Evolutionary conservation across 2,888 invertebrate species (phyloP).

Genomic region (Geotrupes spiniger): DNA sequence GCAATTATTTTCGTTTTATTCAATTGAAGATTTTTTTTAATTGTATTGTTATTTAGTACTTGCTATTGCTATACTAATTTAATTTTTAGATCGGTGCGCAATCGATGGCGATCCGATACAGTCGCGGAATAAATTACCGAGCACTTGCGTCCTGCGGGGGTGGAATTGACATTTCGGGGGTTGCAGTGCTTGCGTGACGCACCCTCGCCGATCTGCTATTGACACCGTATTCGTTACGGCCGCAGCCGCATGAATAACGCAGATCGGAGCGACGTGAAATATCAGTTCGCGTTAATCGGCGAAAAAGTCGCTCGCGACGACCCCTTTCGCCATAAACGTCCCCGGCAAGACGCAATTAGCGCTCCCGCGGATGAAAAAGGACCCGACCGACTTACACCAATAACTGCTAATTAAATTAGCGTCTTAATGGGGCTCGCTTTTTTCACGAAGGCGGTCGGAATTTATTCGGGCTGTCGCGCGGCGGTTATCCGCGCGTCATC

Average conservation of each 20-base stretch:
- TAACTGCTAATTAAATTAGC: conserved; percentile 48
- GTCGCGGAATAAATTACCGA: conserved; percentile 4
- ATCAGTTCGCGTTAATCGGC: conserved; percentile 22
- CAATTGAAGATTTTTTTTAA: too few species aligned
- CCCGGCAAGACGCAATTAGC: conserved; percentile 39
- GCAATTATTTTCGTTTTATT: too few species aligned
- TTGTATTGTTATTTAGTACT: too few species aligned
- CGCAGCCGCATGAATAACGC: conserved; percentile 1
- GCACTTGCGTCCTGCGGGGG: conserved; percentile 1
- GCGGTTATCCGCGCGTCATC: conserved; percentile 41
- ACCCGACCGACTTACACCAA: conserved; percentile 43
- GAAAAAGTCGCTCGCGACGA: conserved; percentile 33
- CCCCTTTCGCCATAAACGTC: conserved; percentile 39
- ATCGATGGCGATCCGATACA: neutral
- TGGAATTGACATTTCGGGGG: conserved; percentile 5
- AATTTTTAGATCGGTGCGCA: neutral
- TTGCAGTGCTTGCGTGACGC: conserved; percentile 4
- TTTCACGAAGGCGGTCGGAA: conserved; percentile 37
- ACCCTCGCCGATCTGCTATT: conserved; percentile 6
- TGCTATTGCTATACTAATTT: too few species aligned
- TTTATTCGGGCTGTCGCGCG: conserved; percentile 30
- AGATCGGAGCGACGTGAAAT: conserved; percentile 12
- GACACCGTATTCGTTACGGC: conserved; percentile 5
- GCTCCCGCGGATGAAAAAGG: conserved; percentile 36
- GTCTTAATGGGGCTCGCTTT: conserved; percentile 42